Evolutionary conservation across 2,888 invertebrate species (phyloP).

Genomic region (Hyposoter didymator): DNA sequence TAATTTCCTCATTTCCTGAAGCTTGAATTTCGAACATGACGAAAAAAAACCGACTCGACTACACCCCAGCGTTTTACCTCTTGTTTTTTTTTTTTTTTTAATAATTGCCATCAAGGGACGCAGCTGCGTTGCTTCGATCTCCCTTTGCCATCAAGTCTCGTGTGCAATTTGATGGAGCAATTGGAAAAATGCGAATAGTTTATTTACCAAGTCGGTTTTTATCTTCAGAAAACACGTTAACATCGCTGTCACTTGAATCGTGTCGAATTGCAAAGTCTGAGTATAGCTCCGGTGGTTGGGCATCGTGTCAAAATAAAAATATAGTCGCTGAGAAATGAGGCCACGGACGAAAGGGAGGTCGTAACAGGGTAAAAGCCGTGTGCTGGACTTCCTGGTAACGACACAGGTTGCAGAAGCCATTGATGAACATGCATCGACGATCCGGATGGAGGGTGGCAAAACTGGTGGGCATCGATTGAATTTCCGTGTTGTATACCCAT

Average conservation of each 20-base stretch:
- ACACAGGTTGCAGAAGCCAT: conserved; percentile 39
- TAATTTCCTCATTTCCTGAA: not conserved
- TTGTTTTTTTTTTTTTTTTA: not conserved
- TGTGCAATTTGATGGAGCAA: not conserved
- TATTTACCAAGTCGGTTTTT: too few relatives aligned
- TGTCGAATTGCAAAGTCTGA: not conserved
- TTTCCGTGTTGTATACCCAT: conserved; percentile 5
- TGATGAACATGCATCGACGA: conserved; percentile 41
- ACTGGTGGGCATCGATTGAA: not conserved
- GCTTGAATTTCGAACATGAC: not conserved
- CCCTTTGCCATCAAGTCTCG: not conserved
- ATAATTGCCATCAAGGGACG: not conserved
- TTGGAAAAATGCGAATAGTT: not conserved
- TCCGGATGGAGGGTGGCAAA: conserved; percentile 22
- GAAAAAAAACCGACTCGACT: not conserved
- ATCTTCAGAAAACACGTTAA: too few relatives aligned
- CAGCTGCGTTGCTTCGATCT: not conserved
- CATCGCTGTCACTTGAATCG: conserved; percentile 27
- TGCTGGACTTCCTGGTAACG: conserved; percentile 21
- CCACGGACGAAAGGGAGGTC: not conserved
- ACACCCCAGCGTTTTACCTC: not conserved
- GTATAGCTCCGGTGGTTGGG: not conserved
- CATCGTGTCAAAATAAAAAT: conserved; percentile 7
- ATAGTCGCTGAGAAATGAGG: not conserved
- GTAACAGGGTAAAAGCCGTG: not conserved